A percentile compares a stretch with the other conserved stretches of the same genome.
Evolutionary conservation across 2,888 invertebrate genomes (phyloP).

Genomic region (Synergus japonicus): DNA sequence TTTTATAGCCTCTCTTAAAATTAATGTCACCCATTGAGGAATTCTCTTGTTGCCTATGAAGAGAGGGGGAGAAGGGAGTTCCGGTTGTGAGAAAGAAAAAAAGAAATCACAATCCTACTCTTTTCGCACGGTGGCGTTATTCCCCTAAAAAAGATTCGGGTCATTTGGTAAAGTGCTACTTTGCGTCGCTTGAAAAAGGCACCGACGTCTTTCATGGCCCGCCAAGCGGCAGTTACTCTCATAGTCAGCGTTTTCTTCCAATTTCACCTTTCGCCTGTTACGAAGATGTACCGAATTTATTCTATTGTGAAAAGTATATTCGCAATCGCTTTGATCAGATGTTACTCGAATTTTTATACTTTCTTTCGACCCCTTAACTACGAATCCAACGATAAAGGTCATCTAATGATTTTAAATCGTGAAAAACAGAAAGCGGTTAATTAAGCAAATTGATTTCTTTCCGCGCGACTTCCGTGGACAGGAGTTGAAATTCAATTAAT

Average conservation of each 20-base stretch:
- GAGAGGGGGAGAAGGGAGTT: constrained; percentile 42
- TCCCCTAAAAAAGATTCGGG: constrained; percentile 73
- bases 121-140: constrained; percentile 53
- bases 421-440: not conserved
- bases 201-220: constrained; percentile 66
- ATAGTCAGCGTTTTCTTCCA: constrained; percentile 71
- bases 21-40: constrained; percentile 60
- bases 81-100: constrained; percentile 54
- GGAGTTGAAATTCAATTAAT: constrained; percentile 58
- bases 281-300: constrained; percentile 44
- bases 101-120: constrained; percentile 57
- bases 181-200: constrained; percentile 75
- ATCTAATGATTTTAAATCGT: not conserved
- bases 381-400: not conserved
- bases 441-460: not conserved
- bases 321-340: not conserved
- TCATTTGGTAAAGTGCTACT: constrained; percentile 77
- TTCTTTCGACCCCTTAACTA: not conserved
- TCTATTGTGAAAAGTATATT: constrained; percentile 2
- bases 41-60: constrained; percentile 42
- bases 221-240: constrained; percentile 64
- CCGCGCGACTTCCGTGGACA: not conserved
- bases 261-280: constrained; percentile 52
- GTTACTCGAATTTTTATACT: not conserved
- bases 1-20: constrained; percentile 56